phyloP scores from a whole-genome alignment of 2,113 vertebrate species.

The Okapia johnstoni region DNA sequence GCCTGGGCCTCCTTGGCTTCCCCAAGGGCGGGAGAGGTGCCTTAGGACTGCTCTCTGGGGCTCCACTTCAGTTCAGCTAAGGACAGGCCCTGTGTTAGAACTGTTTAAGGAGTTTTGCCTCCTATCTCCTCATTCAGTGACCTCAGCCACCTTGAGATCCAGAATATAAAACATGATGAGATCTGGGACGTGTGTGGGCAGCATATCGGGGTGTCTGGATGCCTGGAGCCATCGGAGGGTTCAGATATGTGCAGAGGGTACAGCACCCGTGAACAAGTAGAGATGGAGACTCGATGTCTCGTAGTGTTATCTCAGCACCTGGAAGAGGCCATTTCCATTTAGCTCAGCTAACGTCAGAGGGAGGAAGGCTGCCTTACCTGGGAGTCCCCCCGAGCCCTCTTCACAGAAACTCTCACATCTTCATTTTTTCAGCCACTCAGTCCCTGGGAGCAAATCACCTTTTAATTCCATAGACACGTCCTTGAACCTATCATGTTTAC shows the following conservation, averaged over 20 bases:
- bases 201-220: background rate
- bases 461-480: background rate
- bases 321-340: background rate
- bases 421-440: background rate
- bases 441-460: background rate
- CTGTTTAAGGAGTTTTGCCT: background rate
- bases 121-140: too few species aligned
- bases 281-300: background rate
- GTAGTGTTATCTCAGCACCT: background rate
- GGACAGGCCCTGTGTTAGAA: background rate
- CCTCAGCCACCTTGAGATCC: background rate
- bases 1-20: background rate
- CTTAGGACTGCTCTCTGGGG: background rate
- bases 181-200: background rate
- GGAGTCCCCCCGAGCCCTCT: background rate
- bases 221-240: background rate
- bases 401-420: background rate
- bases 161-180: background rate
- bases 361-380: background rate
- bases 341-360: background rate
- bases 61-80: background rate
- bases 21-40: background rate
- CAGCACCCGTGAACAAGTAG: background rate
- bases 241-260: background rate
- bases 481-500: background rate